Base-by-base conservation (phyloP, 1,140 invertebrate genomes). In the Augochlora pura region DNA sequence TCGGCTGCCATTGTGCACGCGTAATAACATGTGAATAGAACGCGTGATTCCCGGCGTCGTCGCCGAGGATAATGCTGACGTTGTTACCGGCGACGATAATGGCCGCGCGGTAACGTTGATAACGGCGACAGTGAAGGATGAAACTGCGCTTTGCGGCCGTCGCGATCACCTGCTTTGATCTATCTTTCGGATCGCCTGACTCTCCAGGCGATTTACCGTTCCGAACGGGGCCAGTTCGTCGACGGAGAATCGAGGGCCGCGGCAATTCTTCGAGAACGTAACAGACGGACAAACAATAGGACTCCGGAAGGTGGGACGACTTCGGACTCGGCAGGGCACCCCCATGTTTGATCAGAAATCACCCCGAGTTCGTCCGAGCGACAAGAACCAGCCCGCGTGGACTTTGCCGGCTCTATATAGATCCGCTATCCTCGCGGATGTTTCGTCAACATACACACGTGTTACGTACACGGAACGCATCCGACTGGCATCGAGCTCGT, bases 331-430 rank as follows among this genome's bases (percentile, higher is more conserved):
- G 21, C n/a, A n/a, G 39, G 27, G 16, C 12, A 23, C 39, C 70
- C n/a, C 82, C 62, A 84, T 81, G 82, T 87, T 87, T 69, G 74
- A 87, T 87, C 82, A 63, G 66, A 82, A 87, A 84, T 86, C 85
- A 80, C 75, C 82, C 73, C 59, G 77, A 71, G 64, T 67, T 54
- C 67, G 69, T 83, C 63, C 74, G 62, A 75, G 76, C 74, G 54
- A 82, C 85, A 68, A 77, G 84, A 87, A 86, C 60, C 27, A 54
- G 67, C 18, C 59, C 57, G 54, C 66, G 59, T 67, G 69, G 70
- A 67, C 42, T 65, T 67, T 52, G 57, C 38, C 46, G n/a, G 70
- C 38, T 57, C 57, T 75, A 73, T 75, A 81, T 85, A 78, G 78
- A 82, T 73, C 74, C 60, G 64, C 46, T 62, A 71, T 60, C 42